These are phyloP conservation scores for Lepus timidus DNA, from an alignment of 2,113 vertebrate species.

Conservation along the genomic window DNA sequence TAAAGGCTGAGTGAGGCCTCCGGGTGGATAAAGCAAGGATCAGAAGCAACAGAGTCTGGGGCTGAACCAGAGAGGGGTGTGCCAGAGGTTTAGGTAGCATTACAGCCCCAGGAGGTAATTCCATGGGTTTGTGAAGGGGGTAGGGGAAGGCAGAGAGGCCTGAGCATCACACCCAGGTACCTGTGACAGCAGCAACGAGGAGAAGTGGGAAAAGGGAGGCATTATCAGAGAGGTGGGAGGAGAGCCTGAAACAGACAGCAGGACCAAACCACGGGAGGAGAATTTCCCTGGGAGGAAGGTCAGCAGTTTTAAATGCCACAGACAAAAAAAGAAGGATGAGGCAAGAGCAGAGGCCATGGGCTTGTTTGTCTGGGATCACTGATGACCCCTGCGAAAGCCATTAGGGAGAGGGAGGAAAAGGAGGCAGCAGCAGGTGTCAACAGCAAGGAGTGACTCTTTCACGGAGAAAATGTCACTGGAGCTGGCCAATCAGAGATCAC, in stretches of 20 bases:
- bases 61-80: neutral
- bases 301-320: conserved; percentile 50
- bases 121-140: neutral
- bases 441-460: neutral
- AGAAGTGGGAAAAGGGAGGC: neutral
- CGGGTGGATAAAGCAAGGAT: neutral
- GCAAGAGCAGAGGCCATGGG: conserved; percentile 1
- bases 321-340: conserved; percentile 42
- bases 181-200: neutral
- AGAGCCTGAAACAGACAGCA: neutral
- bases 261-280: neutral
- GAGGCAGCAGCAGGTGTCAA: neutral
- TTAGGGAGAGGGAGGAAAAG: neutral
- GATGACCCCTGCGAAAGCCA: neutral
- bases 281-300: neutral
- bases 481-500: neutral
- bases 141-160: neutral
- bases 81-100: neutral
- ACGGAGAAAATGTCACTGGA: neutral
- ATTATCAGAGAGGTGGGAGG: neutral
- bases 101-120: neutral
- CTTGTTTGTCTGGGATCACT: neutral
- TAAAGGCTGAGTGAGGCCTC: neutral
- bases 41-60: neutral
- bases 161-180: neutral